Evolutionary conservation across 2,113 vertebrate genomes (phyloP), one percentile per base, ranked within the genome.

Genomic region (Amphiprion ocellaris): DNA sequence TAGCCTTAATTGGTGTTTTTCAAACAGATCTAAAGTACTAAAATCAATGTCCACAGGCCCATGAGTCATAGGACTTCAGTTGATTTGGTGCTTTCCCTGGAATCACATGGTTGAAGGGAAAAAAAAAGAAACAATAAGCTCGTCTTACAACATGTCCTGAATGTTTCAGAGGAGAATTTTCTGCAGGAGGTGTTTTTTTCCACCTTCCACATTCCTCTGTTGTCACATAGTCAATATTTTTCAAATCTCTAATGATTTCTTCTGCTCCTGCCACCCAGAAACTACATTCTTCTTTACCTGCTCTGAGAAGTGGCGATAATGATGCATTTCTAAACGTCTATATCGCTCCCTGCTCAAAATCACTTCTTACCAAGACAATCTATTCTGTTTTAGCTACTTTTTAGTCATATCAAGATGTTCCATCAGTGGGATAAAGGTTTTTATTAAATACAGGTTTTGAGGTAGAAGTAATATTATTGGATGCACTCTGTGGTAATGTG

Each of bases 51-150:
- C 60, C 55, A 80, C 68, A 54, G n/a, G 58, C 19, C 59, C 26
- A 46, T 3, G n/a, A 79, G 64, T 82, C 64, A 71, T 33, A 73
- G n/a, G 70, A 67, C 54, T 21, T 15, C 49, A 44, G 71, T 50
- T 74, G 16, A 81, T 62, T 66, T 53, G 10, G 5, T 19, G 26
- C 23, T 49, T 24, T 63, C 19, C n/a, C 4, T 28, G 74, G 63
- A 80, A 39, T 87, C 71, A 79, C 75, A 74, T 87, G 81, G 12
- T 74, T 67, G 39, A 17, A 24, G 54, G 8, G 47, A 41, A 41
- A 62, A 10, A 7, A 19, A 9, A 50, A 9, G 47, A 41, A 41
- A 62, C 8, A 9, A 52, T 5, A 46, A 60, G 17, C n/a, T 10
- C 4, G 33, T 73, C 52, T 30, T 41, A 61, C 21, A 53, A 2